These are phyloP conservation scores for Melitaea cinxia DNA, from an alignment of 1,140 invertebrate genomes.

Conservation along the genomic window DNA sequence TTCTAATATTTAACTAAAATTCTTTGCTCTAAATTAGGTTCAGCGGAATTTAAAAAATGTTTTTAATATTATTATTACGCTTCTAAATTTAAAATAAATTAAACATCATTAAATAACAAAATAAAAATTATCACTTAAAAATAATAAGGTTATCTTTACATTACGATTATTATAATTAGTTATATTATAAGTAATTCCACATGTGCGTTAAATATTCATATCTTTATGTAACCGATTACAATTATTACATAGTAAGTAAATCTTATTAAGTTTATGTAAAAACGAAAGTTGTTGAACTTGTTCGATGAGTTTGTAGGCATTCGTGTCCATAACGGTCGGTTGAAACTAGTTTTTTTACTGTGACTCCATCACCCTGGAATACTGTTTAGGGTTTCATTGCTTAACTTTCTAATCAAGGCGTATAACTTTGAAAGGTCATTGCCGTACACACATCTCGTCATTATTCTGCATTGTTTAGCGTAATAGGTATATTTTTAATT, in stretches of 20 bases:
- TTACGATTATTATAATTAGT: neutral
- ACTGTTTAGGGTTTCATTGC: neutral
- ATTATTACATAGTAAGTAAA: constrained; percentile 20
- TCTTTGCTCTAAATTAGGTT: too few species aligned
- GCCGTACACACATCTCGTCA: too few species aligned
- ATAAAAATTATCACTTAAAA: too few species aligned
- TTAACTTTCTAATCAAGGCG: neutral
- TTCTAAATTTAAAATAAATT: too few species aligned
- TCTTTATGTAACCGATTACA: constrained; percentile 22
- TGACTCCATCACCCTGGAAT: neutral
- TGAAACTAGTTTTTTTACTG: neutral
- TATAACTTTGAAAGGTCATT: neutral
- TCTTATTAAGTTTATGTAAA: constrained; percentile 20
- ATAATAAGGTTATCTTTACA: too few species aligned
- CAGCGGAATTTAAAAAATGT: too few species aligned
- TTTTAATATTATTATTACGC: too few species aligned
- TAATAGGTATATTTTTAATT: too few species aligned
- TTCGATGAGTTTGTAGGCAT: constrained; percentile 4
- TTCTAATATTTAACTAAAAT: too few species aligned
- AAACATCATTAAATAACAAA: too few species aligned
- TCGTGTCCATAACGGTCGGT: neutral
- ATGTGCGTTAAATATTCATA: neutral
- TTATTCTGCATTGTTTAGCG: too few species aligned
- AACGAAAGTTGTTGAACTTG: constrained; percentile 20
- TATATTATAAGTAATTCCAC: neutral